Evolutionary conservation across 2,888 invertebrate species (phyloP), one percentile per base, ranked within the genome.

Genomic region (Patella depressa): DNA sequence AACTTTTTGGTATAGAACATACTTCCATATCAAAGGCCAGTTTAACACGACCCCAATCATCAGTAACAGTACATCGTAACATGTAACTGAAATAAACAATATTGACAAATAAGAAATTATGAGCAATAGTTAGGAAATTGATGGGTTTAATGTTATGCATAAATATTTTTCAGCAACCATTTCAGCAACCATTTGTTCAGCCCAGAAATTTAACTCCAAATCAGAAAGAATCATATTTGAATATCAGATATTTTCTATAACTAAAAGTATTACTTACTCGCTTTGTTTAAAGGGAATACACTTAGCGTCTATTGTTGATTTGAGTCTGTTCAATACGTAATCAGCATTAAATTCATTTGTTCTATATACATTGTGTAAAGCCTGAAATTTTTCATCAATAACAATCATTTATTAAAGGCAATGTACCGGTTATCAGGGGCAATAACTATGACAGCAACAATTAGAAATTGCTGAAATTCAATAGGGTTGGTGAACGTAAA

Each of bases 21-120:
- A 94, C 94, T 91, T 96, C 95, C 84, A 96, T 90, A 89, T 95
- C 95, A 89, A 96, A 95, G 0, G 94, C 94, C 81, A 94, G 89
- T 78, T 92, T 90, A 83, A 91, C 89, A 72, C 91, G 91, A 11
- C 92, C 92, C 85, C 91, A 89, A 76, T 90, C 90, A 85, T 92
- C 92, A 84, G 93, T 93, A 78, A 95, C 93, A 88, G 94, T 94
- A 29, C 95, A 95, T 73, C 94, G 93, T 19, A 95, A 90, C 9
- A 93, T 93, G 90, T 94, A 95, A 78, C 95, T 95, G 90, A 29
- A 91, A 91, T 73, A 79, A 75, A 79, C 81, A 74, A n/a, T 57
- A 15, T 70, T 19, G 7, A 59, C 24, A 29, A 57, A n/a, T 7
- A 11, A 17, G 14, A 65, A n/a, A 34, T 34, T 34, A 45, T 45